Evolutionary conservation across 2,113 vertebrate genomes (phyloP), one percentile per base, ranked within the genome.

Genomic region (Otis tarda): DNA sequence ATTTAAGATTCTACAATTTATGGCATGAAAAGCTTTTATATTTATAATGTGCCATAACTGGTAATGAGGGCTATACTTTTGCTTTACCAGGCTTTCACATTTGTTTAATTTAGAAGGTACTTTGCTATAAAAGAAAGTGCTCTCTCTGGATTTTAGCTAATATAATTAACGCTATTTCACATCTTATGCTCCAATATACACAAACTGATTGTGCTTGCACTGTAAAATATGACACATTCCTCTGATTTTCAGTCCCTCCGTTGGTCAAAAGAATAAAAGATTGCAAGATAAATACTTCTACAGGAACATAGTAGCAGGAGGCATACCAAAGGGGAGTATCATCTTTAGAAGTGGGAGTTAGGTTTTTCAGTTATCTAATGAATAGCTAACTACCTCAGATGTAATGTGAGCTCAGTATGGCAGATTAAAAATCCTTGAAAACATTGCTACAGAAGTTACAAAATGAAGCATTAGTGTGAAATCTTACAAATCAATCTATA

Each of bases 101-200:
- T 97, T 96, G 83, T 96, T 97, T 97, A 85, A 97, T 94, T 95
- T 96, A 92, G 97, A 97, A 97, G 73, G 67, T 70, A 94, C 95
- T 98, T 97, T 95, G 73, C 80, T 96, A 61, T 95, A 96, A 97
- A 97, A 97, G 81, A 91, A 97, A 98, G 86, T 96, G 84, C 64
- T 95, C 73, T 97, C 95, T 76, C 92, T 68, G 95, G 97, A 77
- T 56, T 93, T 96, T 91, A 92, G 77, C 92, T 92, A 55, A 52
- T 79, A 25, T 95, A 97, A 97, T 96, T 97, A 97, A 97, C 41
- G 24, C 86, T 84, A 88, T 80, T 96, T 81, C 65, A 73, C 76
- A 91, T 97, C 94, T 96, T 96, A 89, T 57, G 67, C 89, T 93
- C 83, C 82, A 93, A 93, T 65, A 96, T 95, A 90, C 56, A 95